These are phyloP conservation scores for Cabera pusaria DNA, from an alignment of 2,888 invertebrate genomes.

Conservation along the genomic window DNA sequence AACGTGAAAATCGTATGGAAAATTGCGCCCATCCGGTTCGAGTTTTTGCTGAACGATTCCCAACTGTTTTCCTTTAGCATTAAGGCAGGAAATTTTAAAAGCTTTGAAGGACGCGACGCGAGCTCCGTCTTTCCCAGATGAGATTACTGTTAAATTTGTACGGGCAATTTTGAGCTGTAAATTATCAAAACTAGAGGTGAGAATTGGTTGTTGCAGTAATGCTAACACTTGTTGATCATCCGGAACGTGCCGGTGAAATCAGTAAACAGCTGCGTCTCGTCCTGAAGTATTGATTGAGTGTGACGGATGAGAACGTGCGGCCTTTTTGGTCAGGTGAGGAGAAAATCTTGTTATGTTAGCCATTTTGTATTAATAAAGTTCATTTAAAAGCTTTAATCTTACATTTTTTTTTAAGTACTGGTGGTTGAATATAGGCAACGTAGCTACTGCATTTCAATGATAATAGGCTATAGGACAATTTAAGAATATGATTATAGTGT, in stretches of 20 bases:
- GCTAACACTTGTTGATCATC: slow-evolving; percentile 33
- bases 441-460: no score
- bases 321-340: slow-evolving; percentile 14
- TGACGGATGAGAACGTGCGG: slow-evolving; percentile 17
- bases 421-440: no score
- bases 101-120: slow-evolving; percentile 1
- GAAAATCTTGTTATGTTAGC: no score
- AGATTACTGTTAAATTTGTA: no score
- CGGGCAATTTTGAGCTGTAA: no score
- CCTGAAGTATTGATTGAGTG: slow-evolving; percentile 29
- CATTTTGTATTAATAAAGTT: no score
- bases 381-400: no score
- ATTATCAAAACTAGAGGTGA: no score
- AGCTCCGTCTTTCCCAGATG: slow-evolving; percentile 4
- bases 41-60: slow-evolving; percentile 3
- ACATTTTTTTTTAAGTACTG: no score
- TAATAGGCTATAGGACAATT: no score
- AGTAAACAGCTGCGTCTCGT: slow-evolving; percentile 29
- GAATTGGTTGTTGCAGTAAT: no score
- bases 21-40: slow-evolving; percentile 4
- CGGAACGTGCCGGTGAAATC: slow-evolving; percentile 23
- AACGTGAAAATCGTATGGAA: slow-evolving; percentile 7
- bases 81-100: slow-evolving; percentile 1
- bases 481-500: no score
- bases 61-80: slow-evolving; percentile 6